Evolutionary conservation across 1,140 invertebrate species (phyloP), one percentile per base, ranked within the genome.

Genomic region (Sitophilus oryzae): DNA sequence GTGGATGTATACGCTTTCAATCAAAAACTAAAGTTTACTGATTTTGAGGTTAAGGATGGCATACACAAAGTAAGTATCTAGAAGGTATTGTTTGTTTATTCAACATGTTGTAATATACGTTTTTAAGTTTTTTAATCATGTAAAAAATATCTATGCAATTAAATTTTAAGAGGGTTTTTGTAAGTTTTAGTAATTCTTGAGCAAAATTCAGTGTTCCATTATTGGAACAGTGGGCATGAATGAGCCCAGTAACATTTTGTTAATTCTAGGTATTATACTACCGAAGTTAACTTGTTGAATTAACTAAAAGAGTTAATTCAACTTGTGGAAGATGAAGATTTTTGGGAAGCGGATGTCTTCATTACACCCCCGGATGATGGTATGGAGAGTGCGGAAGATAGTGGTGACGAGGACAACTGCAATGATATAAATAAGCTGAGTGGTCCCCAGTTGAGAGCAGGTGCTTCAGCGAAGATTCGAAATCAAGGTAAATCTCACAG

Each of bases 361-460:
- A n/a, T n/a, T n/a, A n/a, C n/a, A n/a, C n/a, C 45, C 11, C 56
- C 51, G 9, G 21, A 49, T 51, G 52, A 59, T 51, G 46, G 45
- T 14, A 2, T 38, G 10, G 46, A 52, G 1, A 37, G 23, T 19
- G 57, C 34, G 48, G 45, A 55, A 23, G 51, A 59, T 55, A 48
- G 43, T 20, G 57, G 45, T 2, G 57, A 59, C 42, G 52, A 56
- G 30, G 52, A 59, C 52, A 6, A 40, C 37, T 18, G 14, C 37
- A 14, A 34, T n/a, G n/a, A 59, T 43, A 25, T 59, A 16, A 55
- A 55, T 38, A 44, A 59, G 43, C 49, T 59, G 11, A 59, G 51
- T 49, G 56, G 52, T 3, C 56, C 36, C 3, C 52, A 55, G 25
- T 30, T 55, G 45, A 10, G 18, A 20, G 14, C 34, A 14, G 2